Percentiles rank a stretch among this genome's conserved stretches.
phyloP scores from a whole-genome alignment of 2,888 invertebrate species.

The Omphaloscelis lunosa region DNA sequence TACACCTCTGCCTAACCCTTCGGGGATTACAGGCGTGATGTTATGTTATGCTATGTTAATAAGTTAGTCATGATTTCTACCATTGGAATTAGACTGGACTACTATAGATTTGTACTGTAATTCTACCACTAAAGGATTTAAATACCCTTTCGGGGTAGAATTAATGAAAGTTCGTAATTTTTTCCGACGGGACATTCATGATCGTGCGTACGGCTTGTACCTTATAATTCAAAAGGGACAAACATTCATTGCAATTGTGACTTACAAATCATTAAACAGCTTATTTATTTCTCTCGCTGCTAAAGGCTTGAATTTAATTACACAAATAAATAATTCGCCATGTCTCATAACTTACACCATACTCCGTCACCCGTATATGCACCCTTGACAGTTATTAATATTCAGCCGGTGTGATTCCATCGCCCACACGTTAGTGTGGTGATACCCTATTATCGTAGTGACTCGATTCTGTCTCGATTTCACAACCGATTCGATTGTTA shows the following conservation, averaged over 20 bases:
- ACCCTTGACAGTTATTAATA: conserved; percentile 79
- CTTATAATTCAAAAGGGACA: not conserved
- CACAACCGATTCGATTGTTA: conserved; percentile 55
- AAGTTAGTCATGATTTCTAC: too few species aligned
- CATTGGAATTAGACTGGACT: too few species aligned
- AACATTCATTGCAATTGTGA: not conserved
- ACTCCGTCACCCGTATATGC: conserved; percentile 49
- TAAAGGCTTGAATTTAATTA: not conserved
- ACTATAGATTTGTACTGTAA: too few species aligned
- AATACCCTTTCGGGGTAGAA: too few species aligned
- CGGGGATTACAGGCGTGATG: too few species aligned
- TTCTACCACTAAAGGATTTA: too few species aligned
- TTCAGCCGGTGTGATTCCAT: conserved; percentile 73
- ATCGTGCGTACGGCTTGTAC: not conserved
- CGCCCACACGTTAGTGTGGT: conserved; percentile 71
- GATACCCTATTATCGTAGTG: conserved; percentile 55
- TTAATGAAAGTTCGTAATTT: too few species aligned
- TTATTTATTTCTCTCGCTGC: not conserved
- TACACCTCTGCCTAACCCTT: too few species aligned
- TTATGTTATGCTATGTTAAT: too few species aligned
- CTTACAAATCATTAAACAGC: not conserved
- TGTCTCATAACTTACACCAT: conserved; percentile 32
- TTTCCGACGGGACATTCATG: too few species aligned
- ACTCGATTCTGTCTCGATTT: conserved; percentile 48
- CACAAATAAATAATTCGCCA: conserved; percentile 9